Conservation (phyloP, 2,797 vertebrate species). For the Capromys pilorides region DNA sequence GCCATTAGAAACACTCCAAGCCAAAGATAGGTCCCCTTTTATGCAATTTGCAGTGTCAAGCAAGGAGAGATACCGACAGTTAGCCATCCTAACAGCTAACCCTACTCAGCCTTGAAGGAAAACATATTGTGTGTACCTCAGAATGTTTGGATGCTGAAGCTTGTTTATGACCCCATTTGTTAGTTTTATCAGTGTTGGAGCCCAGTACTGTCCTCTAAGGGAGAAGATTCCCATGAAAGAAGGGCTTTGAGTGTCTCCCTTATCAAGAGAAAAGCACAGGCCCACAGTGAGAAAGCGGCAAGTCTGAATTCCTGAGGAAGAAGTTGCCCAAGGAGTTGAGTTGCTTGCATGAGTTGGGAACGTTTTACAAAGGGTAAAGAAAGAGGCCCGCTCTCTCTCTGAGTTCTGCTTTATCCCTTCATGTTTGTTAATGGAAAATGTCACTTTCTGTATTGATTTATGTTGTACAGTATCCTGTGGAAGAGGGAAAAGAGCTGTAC, state of each 20-base stretch:
- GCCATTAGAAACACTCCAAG: not conserved
- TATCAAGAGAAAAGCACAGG: not conserved
- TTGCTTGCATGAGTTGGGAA: too few relatives aligned
- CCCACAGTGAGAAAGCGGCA: too few relatives aligned
- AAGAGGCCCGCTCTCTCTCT: too few relatives aligned
- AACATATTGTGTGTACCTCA: not conserved
- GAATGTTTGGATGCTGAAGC: not conserved
- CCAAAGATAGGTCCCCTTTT: not conserved
- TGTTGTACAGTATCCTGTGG: not conserved
- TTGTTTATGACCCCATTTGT: not conserved
- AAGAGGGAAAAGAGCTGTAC: not conserved
- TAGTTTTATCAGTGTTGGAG: too few relatives aligned
- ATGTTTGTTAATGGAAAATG: not conserved
- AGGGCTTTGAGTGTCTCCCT: not conserved
- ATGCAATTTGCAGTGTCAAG: not conserved
- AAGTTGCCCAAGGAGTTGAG: too few relatives aligned
- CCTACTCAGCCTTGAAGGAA: not conserved
- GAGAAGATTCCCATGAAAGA: not conserved
- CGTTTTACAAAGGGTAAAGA: too few relatives aligned
- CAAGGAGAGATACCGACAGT: not conserved
- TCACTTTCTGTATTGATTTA: not conserved
- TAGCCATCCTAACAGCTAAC: not conserved
- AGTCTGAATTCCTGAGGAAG: too few relatives aligned
- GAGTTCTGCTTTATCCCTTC: not conserved
- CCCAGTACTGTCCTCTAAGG: not conserved